A percentile compares a stretch with the other conserved stretches of the same genome.
Conservation (phyloP, 2,797 vertebrate genomes). For the Cyclura pinguis region DNA sequence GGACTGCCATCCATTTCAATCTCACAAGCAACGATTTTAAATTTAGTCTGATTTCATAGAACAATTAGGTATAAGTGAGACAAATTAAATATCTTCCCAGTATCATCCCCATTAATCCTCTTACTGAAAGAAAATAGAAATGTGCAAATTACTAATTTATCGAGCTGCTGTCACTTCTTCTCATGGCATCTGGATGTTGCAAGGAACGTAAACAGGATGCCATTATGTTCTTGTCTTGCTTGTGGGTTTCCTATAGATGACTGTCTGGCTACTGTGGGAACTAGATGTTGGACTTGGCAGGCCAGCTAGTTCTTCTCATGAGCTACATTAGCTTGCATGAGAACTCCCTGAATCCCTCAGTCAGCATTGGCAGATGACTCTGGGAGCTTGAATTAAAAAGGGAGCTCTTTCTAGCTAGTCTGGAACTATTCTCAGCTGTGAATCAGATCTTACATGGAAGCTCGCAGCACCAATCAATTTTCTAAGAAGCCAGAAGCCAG, state of each 20-base stretch:
- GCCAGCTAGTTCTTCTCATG: no score
- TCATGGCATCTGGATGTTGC: background rate
- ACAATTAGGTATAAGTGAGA: background rate
- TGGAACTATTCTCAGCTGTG: background rate
- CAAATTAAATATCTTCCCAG: background rate
- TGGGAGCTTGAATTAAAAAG: background rate
- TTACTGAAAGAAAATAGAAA: background rate
- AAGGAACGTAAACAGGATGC: background rate
- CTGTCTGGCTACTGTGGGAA: no score
- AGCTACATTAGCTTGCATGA: no score
- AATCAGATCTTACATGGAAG: slow-evolving; percentile 9
- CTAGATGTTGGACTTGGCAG: no score
- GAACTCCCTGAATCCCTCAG: background rate
- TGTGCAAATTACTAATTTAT: background rate
- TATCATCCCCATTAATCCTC: no score
- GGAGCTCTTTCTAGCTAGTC: no score
- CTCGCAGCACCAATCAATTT: slow-evolving; percentile 11
- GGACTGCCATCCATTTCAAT: background rate
- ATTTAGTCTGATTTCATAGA: background rate
- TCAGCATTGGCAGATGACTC: background rate
- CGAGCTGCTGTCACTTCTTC: background rate
- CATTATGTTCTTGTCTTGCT: background rate
- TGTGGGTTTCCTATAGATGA: background rate
- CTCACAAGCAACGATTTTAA: background rate
- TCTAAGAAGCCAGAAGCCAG: background rate